A percentile compares a stretch with the other conserved stretches of the same genome.
Evolutionary conservation across 1,140 invertebrate genomes (phyloP).

Genomic region (Parapsyche elsis): DNA sequence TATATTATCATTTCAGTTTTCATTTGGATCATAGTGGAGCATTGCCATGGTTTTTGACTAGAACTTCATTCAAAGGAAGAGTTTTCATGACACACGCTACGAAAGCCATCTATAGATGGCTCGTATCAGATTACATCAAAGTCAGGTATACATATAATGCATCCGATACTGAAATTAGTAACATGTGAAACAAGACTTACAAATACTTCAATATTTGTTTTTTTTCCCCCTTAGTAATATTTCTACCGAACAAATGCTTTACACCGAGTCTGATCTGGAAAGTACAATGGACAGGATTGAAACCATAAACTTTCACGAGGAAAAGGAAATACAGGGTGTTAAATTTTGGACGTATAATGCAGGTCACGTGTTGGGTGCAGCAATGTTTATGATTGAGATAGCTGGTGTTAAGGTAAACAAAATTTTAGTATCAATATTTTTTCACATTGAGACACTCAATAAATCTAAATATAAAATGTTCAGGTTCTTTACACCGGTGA

Average conservation of each 20-base stretch:
- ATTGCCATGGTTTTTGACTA: constrained; percentile 96
- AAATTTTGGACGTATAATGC: constrained; percentile 99
- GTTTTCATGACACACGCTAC: constrained; percentile 99
- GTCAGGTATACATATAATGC: constrained; percentile 87
- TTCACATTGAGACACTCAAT: background rate
- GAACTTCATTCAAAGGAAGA: constrained; percentile 97
- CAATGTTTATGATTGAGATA: constrained; percentile 99
- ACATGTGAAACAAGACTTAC: background rate
- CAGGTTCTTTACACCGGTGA: constrained; percentile 97
- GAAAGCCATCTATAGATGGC: constrained; percentile 99
- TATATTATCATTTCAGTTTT: constrained; percentile 73
- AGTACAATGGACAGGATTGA: constrained; percentile 99
- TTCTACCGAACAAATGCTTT: constrained; percentile 97
- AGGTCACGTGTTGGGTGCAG: constrained; percentile 98
- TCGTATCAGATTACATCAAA: constrained; percentile 99
- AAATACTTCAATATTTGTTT: background rate
- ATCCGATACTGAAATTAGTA: too few relatives aligned
- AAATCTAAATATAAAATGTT: constrained; percentile 52
- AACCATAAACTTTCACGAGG: constrained; percentile 98
- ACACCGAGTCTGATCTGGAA: constrained; percentile 96
- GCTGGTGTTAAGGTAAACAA: constrained; percentile 87
- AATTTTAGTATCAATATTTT: background rate
- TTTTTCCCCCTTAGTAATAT: constrained; percentile 86
- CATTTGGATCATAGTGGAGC: constrained; percentile 99
- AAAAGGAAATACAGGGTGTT: constrained; percentile 96